These are phyloP conservation scores for Alviniconcha marisindica DNA, from an alignment of 1,140 invertebrate genomes.

Conservation along the genomic window DNA sequence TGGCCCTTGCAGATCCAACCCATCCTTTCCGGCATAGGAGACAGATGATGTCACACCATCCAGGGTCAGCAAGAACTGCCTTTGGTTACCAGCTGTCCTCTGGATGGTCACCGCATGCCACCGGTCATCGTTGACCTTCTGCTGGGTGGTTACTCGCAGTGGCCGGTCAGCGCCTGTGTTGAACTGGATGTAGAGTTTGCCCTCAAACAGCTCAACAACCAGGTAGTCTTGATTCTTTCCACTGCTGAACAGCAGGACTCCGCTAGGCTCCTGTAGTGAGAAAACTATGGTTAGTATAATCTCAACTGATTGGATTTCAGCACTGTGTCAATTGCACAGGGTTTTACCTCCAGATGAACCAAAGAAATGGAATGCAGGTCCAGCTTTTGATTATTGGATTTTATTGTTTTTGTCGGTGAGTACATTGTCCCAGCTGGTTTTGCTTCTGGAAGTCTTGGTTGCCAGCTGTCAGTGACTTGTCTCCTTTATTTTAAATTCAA, in stretches of 20 bases:
- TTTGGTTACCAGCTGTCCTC: conserved; percentile 83
- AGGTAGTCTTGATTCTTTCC: conserved; percentile 95
- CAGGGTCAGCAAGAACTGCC: conserved; percentile 46
- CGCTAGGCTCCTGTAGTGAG: conserved; percentile 81
- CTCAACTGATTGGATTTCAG: too few relatives aligned
- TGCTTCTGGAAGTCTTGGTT: too few relatives aligned
- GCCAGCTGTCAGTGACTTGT: too few relatives aligned
- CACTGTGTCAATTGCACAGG: too few relatives aligned
- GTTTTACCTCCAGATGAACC: too few relatives aligned
- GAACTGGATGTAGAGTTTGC: conserved; percentile 83
- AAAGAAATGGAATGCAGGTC: too few relatives aligned
- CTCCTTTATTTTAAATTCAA: too few relatives aligned
- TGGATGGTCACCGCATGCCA: conserved; percentile 96
- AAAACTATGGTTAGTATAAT: too few relatives aligned
- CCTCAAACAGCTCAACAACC: conserved; percentile 88
- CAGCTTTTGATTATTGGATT: too few relatives aligned
- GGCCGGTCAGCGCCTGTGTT: conserved; percentile 86
- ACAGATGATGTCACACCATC: conserved; percentile 46
- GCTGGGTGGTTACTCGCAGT: conserved; percentile 77
- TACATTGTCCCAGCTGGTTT: too few relatives aligned
- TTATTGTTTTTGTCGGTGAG: too few relatives aligned
- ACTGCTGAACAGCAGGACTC: conserved; percentile 93
- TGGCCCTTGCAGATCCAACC: conserved; percentile 51
- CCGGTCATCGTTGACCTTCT: conserved; percentile 88
- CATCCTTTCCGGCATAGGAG: conserved; percentile 75